Evolutionary conservation across 2,113 vertebrate species (phyloP).

Genomic region (Lucifuga dentata): DNA sequence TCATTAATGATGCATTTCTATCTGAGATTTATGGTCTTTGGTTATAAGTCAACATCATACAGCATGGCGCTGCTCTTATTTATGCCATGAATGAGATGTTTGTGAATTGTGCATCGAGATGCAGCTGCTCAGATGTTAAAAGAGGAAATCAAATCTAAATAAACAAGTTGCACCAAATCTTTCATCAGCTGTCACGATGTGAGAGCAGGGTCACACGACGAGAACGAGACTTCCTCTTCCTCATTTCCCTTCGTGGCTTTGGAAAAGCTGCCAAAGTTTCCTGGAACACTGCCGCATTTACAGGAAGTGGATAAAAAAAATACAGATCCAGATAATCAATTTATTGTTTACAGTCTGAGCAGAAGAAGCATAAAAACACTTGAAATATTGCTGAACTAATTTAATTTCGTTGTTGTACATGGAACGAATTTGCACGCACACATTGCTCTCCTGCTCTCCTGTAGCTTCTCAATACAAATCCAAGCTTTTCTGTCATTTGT

Average conservation of each 20-base stretch:
- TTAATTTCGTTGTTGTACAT: background rate
- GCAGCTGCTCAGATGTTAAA: constrained; percentile 65
- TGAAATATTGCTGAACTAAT: background rate
- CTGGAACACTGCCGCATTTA: constrained; percentile 28
- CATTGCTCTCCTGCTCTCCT: background rate
- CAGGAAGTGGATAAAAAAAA: background rate
- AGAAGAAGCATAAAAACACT: background rate
- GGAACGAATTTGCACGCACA: background rate
- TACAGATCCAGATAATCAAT: constrained; percentile 11
- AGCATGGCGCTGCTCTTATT: constrained; percentile 39
- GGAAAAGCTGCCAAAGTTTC: constrained; percentile 47
- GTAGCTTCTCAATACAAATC: no score
- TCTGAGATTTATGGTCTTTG: constrained; percentile 13
- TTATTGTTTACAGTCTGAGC: no score
- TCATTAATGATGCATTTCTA: background rate
- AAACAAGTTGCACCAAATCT: constrained; percentile 77
- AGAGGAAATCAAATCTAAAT: constrained; percentile 67
- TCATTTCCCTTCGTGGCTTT: constrained; percentile 8
- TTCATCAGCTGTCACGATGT: constrained; percentile 67
- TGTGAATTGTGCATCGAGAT: constrained; percentile 54
- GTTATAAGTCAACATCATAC: constrained; percentile 13
- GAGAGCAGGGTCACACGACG: constrained; percentile 48
- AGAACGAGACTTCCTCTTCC: constrained; percentile 34
- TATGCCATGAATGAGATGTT: constrained; percentile 58
- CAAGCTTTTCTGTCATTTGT: background rate